These are phyloP conservation scores for Larimichthys crocea DNA, from an alignment of 2,113 vertebrate genomes.

Conservation along the genomic window DNA sequence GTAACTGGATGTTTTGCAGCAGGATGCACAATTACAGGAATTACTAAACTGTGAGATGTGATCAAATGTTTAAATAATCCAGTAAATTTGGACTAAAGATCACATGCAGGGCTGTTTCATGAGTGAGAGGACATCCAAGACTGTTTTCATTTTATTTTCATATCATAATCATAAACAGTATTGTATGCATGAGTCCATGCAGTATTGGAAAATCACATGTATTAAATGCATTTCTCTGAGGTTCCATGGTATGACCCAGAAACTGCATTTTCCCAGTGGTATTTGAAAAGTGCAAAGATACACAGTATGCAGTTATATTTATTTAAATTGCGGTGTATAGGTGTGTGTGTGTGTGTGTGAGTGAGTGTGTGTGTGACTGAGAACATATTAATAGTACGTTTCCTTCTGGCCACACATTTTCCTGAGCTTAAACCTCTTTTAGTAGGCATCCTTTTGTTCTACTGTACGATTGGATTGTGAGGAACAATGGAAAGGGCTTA, in stretches of 20 bases:
- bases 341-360: constrained; percentile 11
- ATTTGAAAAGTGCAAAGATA: constrained; percentile 64
- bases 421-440: constrained; percentile 47
- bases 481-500: constrained; percentile 69
- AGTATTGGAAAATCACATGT: constrained; percentile 44
- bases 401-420: constrained; percentile 55
- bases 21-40: not conserved
- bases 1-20: not conserved
- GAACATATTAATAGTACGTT: constrained; percentile 49
- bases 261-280: constrained; percentile 59
- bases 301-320: constrained; percentile 51
- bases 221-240: constrained; percentile 53
- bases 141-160: constrained; percentile 37
- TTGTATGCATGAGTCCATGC: constrained; percentile 21
- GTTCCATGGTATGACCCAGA: constrained; percentile 63
- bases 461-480: constrained; percentile 53
- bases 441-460: constrained; percentile 62
- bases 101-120: constrained; percentile 13
- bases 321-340: constrained; percentile 40
- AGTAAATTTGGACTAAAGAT: constrained; percentile 14
- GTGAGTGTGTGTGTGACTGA: constrained; percentile 11
- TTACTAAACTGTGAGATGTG: not conserved
- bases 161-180: constrained; percentile 6
- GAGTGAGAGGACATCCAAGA: constrained; percentile 24
- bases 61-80: constrained; percentile 35